phyloP scores from a whole-genome alignment of 1,140 invertebrate genomes.

The Heliconius hewitsoni region DNA sequence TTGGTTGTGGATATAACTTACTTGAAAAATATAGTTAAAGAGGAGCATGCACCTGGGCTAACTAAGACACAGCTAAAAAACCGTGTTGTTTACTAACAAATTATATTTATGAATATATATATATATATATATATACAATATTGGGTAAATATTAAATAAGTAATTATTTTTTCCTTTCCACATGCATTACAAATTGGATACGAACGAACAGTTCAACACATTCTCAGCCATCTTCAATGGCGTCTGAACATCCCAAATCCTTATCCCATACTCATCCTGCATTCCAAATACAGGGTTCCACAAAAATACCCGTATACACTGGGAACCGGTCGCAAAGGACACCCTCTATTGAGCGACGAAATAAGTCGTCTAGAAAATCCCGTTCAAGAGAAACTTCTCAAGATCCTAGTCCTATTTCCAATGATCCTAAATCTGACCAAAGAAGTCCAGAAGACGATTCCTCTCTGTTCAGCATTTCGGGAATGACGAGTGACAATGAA shows the following conservation, averaged over 20 bases:
- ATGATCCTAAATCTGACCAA: conserved; percentile 76
- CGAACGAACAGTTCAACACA: conserved; percentile 73
- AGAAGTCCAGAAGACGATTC: conserved; percentile 81
- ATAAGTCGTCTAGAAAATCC: conserved; percentile 60
- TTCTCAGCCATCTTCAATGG: conserved; percentile 80
- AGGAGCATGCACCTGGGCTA: conserved; percentile 28
- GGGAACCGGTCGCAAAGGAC: conserved; percentile 67
- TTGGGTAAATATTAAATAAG: conserved; percentile 49
- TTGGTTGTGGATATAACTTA: conserved; percentile 34
- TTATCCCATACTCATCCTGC: conserved; percentile 75
- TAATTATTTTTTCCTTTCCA: conserved; percentile 67
- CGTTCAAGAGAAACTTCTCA: conserved; percentile 69
- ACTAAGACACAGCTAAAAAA: conserved; percentile 28
- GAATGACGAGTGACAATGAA: conserved; percentile 81
- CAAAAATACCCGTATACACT: conserved; percentile 77
- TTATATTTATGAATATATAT: conserved; percentile 13
- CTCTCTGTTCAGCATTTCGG: conserved; percentile 80
- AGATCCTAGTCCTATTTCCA: conserved; percentile 74
- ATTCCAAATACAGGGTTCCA: conserved; percentile 77
- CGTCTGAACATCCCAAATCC: conserved; percentile 73
- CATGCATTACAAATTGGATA: conserved; percentile 72
- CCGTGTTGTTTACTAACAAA: conserved; percentile 37
- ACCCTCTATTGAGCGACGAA: conserved; percentile 63
- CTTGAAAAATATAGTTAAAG: background rate
- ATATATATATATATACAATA: conserved; percentile 13